These are phyloP conservation scores for Rhinella marina DNA, from an alignment of 2,797 vertebrate species.

Conservation along the genomic window DNA sequence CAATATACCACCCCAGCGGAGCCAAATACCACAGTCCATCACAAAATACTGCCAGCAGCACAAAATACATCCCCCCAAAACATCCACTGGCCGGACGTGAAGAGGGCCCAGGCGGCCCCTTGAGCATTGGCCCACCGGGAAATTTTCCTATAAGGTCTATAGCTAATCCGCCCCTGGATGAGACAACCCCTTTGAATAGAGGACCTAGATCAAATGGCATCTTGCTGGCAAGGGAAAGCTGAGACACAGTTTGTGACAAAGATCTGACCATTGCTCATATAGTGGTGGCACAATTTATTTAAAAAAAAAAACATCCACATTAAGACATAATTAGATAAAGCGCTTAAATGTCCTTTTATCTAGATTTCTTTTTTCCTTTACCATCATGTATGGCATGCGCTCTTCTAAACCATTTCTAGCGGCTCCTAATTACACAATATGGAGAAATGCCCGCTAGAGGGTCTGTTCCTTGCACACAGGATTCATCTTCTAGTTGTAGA, in stretches of 20 bases:
- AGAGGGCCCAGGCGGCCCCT: too few species aligned
- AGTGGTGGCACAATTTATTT: background rate
- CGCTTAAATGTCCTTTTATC: background rate
- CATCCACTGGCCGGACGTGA: too few species aligned
- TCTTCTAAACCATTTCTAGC: background rate
- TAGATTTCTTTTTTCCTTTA: background rate
- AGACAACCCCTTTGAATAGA: too few species aligned
- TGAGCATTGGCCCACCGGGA: too few species aligned
- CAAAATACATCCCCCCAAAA: too few species aligned
- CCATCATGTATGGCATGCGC: background rate
- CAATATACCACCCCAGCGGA: too few species aligned
- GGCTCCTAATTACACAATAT: conserved; percentile 22
- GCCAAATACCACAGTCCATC: too few species aligned
- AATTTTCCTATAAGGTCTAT: too few species aligned
- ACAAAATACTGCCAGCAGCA: too few species aligned
- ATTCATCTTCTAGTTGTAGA: background rate
- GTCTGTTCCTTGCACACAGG: conserved; percentile 2
- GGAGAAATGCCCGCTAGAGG: background rate
- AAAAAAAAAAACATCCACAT: background rate
- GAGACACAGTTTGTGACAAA: background rate
- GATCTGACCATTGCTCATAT: background rate
- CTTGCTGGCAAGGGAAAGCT: too few species aligned
- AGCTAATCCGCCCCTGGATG: too few species aligned
- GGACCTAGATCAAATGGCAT: too few species aligned
- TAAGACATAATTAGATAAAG: background rate